These are phyloP conservation scores for Eublepharis macularius DNA, from an alignment of 2,113 vertebrate genomes.

Conservation along the genomic window DNA sequence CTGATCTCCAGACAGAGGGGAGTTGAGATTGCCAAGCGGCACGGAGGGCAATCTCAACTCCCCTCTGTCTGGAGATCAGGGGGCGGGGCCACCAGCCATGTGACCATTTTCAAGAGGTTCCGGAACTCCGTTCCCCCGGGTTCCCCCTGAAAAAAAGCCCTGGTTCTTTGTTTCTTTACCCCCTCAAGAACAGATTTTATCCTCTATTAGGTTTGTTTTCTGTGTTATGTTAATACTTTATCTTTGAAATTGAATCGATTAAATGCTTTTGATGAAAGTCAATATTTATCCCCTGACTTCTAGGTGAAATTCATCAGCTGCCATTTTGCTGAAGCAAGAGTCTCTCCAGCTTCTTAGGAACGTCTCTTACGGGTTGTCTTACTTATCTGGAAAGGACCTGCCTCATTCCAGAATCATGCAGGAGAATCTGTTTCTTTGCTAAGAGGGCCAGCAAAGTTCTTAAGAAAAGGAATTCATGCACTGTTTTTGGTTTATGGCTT, in stretches of 20 bases:
- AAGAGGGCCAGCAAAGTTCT: background rate
- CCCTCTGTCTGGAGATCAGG: no score
- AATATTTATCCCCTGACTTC: background rate
- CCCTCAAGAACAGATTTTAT: background rate
- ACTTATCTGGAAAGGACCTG: background rate
- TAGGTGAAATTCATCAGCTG: background rate
- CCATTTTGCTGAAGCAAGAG: background rate
- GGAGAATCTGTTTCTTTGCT: background rate
- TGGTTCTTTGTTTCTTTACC: no score
- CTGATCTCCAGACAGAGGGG: no score
- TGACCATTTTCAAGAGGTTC: no score
- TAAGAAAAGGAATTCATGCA: background rate
- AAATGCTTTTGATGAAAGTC: background rate
- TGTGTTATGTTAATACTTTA: background rate
- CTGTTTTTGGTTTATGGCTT: background rate
- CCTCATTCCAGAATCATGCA: background rate
- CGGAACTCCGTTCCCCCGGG: no score
- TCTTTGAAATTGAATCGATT: background rate
- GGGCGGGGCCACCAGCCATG: no score
- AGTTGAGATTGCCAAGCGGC: no score
- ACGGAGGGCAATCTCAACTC: no score
- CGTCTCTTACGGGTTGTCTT: background rate
- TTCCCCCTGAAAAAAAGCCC: no score
- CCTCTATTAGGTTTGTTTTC: background rate
- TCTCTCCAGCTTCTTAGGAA: background rate